phyloP scores from a whole-genome alignment of 2,888 invertebrate species.

The Cerceris rybyensis region DNA sequence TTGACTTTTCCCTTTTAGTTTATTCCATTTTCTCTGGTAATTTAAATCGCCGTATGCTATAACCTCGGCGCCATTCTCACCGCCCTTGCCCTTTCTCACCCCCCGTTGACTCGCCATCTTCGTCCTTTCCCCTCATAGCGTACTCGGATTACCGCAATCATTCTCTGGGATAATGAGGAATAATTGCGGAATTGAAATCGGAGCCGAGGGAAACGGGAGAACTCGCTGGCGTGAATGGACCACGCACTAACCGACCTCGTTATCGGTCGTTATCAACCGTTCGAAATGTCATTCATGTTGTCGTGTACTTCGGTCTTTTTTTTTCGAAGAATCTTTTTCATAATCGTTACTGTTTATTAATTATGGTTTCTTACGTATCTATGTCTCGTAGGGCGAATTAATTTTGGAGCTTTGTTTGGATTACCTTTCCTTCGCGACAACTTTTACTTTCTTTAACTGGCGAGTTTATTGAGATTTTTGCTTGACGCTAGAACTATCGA shows the following conservation, averaged over 20 bases:
- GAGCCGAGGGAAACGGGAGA: slow-evolving; percentile 47
- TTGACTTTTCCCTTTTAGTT: slow-evolving; percentile 8
- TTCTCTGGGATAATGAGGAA: slow-evolving; percentile 56
- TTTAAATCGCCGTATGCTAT: slow-evolving; percentile 20
- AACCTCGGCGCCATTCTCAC: background rate
- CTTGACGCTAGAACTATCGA: too few relatives aligned
- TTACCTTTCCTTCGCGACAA: too few relatives aligned
- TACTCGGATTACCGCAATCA: slow-evolving; percentile 57
- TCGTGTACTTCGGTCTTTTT: background rate
- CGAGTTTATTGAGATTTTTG: too few relatives aligned
- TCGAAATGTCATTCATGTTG: background rate
- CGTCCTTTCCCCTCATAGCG: slow-evolving; percentile 19
- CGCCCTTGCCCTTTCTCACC: slow-evolving; percentile 3
- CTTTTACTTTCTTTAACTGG: too few relatives aligned
- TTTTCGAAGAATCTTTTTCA: background rate
- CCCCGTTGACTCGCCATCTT: slow-evolving; percentile 14
- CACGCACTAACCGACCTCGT: slow-evolving; percentile 8
- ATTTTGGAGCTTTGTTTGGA: too few relatives aligned
- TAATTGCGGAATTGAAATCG: slow-evolving; percentile 58
- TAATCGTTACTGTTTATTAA: background rate
- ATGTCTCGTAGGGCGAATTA: background rate
- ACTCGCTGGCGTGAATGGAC: slow-evolving; percentile 17
- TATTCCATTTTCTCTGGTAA: slow-evolving; percentile 5
- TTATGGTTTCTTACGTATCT: too few relatives aligned
- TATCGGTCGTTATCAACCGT: slow-evolving; percentile 25